These are phyloP conservation scores for Chaitophorus viminalis DNA, from an alignment of 2,888 invertebrate species.

Conservation along the genomic window DNA sequence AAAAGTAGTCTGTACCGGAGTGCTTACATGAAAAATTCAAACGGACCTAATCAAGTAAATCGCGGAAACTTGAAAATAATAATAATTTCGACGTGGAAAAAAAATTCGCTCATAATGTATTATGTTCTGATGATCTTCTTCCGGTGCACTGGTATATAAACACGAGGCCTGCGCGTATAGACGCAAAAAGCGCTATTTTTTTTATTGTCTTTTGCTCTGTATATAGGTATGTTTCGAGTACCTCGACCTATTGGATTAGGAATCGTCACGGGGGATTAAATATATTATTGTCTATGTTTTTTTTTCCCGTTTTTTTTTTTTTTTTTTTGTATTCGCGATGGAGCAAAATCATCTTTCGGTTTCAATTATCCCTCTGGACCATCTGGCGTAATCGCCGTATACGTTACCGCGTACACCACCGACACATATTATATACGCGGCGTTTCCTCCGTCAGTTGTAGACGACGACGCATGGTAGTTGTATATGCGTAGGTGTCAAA, in stretches of 20 bases:
- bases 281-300: slow-evolving; percentile 36
- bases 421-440: neutral
- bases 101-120: slow-evolving; percentile 47
- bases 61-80: neutral
- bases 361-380: slow-evolving; percentile 60
- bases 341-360: slow-evolving; percentile 52
- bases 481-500: slow-evolving; percentile 21
- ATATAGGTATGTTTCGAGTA: slow-evolving; percentile 39
- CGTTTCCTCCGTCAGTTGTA: neutral
- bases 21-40: neutral
- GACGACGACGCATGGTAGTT: too few species aligned
- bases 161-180: neutral
- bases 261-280: slow-evolving; percentile 56
- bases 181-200: slow-evolving; percentile 1
- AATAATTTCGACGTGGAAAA: slow-evolving; percentile 6
- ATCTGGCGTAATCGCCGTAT: slow-evolving; percentile 44
- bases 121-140: slow-evolving; percentile 37
- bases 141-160: slow-evolving; percentile 11
- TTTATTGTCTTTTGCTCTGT: neutral
- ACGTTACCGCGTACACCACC: slow-evolving; percentile 16
- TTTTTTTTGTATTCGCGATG: neutral
- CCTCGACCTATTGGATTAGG: slow-evolving; percentile 27
- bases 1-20: neutral
- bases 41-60: slow-evolving; percentile 1
- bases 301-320: neutral